A percentile compares a stretch with the other conserved stretches of the same genome.
These are phyloP conservation scores for Rotaria macrura DNA, from an alignment of 2,888 invertebrate genomes.

Conservation along the genomic window DNA sequence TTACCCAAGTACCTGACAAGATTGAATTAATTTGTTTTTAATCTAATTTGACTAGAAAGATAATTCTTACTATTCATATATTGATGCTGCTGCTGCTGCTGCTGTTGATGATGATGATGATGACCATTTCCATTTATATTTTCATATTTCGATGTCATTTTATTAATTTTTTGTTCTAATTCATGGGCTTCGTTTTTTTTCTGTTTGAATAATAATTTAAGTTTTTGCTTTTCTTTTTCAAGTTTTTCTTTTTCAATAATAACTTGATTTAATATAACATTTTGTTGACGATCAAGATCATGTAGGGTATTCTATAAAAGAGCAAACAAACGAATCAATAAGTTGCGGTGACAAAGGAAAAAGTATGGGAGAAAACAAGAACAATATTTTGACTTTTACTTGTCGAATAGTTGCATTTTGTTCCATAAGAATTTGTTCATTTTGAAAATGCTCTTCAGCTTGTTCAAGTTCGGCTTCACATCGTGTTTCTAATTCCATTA, in stretches of 20 bases:
- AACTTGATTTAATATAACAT: slow-evolving; percentile 23
- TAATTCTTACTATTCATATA: not conserved
- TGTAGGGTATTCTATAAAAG: not conserved
- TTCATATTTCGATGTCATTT: not conserved
- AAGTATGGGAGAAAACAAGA: not conserved
- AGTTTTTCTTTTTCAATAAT: slow-evolving; percentile 26
- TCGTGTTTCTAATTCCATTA: slow-evolving; percentile 33
- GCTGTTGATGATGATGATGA: not conserved
- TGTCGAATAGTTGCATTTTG: not conserved
- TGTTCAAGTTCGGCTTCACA: slow-evolving; percentile 33
- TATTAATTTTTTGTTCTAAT: slow-evolving; percentile 3
- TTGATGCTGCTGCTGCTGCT: too few species aligned
- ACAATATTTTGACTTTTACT: not conserved
- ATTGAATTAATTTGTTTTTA: too few species aligned
- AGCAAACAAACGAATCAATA: too few species aligned
- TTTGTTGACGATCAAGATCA: slow-evolving; percentile 26
- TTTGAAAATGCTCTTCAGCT: slow-evolving; percentile 25
- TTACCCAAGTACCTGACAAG: not conserved
- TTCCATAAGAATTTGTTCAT: slow-evolving; percentile 25
- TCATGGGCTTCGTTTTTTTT: not conserved
- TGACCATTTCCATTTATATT: not conserved
- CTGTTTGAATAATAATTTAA: slow-evolving; percentile 29
- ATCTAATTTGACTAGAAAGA: too few species aligned
- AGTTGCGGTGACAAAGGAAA: too few species aligned
- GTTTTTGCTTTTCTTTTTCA: slow-evolving; percentile 24